phyloP scores from a whole-genome alignment of 2,797 vertebrate genomes.

The Sternotherus odoratus region DNA sequence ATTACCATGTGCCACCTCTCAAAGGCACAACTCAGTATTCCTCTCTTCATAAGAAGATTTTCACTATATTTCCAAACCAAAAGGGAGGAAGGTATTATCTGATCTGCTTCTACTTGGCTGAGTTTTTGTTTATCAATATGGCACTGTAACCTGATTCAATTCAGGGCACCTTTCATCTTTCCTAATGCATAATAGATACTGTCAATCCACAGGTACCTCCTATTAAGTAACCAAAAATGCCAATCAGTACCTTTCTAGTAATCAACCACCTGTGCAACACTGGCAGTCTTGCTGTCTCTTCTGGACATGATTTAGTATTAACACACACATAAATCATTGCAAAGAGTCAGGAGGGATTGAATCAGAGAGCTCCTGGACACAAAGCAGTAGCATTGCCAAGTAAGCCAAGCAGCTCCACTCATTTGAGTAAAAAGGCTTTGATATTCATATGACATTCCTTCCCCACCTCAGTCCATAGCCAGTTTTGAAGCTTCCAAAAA shows the following conservation, averaged over 20 bases:
- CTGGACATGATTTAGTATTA: conserved; percentile 34
- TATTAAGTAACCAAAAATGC: background rate
- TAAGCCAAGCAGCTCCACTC: background rate
- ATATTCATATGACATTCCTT: background rate
- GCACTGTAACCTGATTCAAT: background rate
- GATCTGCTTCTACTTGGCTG: background rate
- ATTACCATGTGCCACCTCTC: background rate
- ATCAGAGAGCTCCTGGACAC: background rate
- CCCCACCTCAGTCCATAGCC: background rate
- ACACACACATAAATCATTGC: background rate
- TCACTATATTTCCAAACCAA: background rate
- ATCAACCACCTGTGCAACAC: conserved; percentile 10
- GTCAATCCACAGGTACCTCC: background rate
- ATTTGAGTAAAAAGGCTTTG: background rate
- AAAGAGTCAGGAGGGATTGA: background rate
- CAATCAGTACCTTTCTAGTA: conserved; percentile 23
- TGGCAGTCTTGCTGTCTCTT: conserved; percentile 28
- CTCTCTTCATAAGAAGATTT: background rate
- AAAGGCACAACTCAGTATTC: background rate
- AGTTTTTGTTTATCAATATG: background rate
- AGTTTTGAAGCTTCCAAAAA: background rate
- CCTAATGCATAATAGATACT: background rate
- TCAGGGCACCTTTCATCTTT: background rate
- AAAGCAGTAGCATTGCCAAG: background rate
- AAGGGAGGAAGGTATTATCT: background rate